Evolutionary conservation across 2,797 vertebrate species (phyloP).

Genomic region (Odontamblyopus rebecca): DNA sequence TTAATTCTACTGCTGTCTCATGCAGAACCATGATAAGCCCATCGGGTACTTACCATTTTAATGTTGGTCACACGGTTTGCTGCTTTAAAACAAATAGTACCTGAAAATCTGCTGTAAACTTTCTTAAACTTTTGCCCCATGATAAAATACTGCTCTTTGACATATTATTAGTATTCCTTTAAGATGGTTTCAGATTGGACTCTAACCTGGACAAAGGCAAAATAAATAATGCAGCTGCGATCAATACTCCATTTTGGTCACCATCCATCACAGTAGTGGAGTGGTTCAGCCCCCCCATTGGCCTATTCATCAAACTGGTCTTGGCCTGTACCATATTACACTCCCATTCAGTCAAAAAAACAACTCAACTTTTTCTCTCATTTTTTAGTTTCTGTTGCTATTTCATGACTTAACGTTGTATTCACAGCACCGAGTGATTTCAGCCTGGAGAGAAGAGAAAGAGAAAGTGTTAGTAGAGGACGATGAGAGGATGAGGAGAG

Average conservation of each 20-base stretch:
- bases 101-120: background rate
- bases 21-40: too few relatives aligned
- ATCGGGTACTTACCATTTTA: too few relatives aligned
- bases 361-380: conserved; percentile 47
- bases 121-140: background rate
- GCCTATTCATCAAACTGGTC: conserved; percentile 16
- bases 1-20: too few relatives aligned
- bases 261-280: conserved; percentile 26
- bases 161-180: conserved; percentile 13
- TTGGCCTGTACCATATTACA: conserved; percentile 25
- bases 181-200: conserved; percentile 2
- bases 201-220: background rate
- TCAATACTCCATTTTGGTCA: conserved; percentile 11
- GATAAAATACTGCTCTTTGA: conserved; percentile 15
- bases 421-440: conserved; percentile 5
- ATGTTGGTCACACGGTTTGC: too few relatives aligned
- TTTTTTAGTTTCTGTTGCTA: conserved; percentile 52
- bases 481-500: too few relatives aligned
- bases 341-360: conserved; percentile 45
- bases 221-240: conserved; percentile 2
- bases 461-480: too few relatives aligned
- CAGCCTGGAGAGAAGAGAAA: too few relatives aligned
- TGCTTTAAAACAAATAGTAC: background rate
- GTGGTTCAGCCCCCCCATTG: conserved; percentile 2
- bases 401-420: conserved; percentile 62